Percentiles rank a stretch among this genome's conserved stretches.
Conservation (phyloP, 2,113 vertebrate genomes). For the Chionomys nivalis region DNA sequence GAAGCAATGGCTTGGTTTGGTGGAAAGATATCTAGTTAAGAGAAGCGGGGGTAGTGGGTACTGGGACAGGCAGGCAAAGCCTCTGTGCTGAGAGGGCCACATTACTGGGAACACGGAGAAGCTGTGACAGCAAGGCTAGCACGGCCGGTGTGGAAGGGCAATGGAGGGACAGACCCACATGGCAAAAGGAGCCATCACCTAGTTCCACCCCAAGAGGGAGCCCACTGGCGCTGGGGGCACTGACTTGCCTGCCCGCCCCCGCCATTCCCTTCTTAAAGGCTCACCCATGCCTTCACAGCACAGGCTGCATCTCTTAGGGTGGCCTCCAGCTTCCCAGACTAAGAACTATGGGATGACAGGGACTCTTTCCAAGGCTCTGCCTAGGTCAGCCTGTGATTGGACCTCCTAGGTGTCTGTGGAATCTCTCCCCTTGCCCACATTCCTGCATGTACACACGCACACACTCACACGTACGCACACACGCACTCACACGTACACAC, state of each 20-base stretch:
- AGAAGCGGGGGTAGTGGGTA: background rate
- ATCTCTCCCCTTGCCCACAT: background rate
- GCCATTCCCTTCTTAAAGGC: background rate
- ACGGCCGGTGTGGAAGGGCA: background rate
- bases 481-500: background rate
- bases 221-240: accelerated
- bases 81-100: background rate
- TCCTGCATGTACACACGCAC: accelerated
- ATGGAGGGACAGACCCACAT: background rate
- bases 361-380: background rate
- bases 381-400: background rate
- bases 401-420: background rate
- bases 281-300: background rate
- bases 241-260: background rate
- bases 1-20: background rate
- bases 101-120: background rate
- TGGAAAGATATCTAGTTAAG: background rate
- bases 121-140: too few species aligned
- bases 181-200: background rate
- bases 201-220: background rate
- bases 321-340: background rate
- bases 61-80: background rate
- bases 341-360: background rate
- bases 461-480: background rate
- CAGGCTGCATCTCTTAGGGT: background rate